phyloP scores from a whole-genome alignment of 1,140 invertebrate genomes.

The Dermatophagoides farinae region DNA sequence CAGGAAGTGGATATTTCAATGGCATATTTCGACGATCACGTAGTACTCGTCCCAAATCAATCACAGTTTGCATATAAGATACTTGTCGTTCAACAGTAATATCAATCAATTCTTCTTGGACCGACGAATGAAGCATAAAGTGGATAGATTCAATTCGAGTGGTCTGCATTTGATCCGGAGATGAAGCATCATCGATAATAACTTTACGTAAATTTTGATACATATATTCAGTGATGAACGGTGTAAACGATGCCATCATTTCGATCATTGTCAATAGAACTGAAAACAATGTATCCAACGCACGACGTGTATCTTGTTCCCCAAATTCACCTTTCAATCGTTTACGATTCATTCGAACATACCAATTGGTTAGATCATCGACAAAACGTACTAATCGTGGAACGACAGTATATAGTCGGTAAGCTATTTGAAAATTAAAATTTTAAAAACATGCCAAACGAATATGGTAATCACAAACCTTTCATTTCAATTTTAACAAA shows the following conservation, averaged over 20 bases:
- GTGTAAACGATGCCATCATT: conserved; percentile 91
- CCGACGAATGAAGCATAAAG: conserved; percentile 59
- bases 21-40: conserved; percentile 81
- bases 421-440: conserved; percentile 33
- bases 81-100: conserved; percentile 71
- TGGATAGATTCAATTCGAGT: conserved; percentile 47
- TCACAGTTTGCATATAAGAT: conserved; percentile 74
- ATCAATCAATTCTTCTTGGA: conserved; percentile 50
- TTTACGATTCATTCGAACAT: conserved; percentile 85
- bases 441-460: neutral
- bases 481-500: conserved; percentile 83
- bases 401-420: conserved; percentile 83
- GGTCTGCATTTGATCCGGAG: neutral
- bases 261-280: conserved; percentile 72
- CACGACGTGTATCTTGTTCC: conserved; percentile 50
- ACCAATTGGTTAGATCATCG: conserved; percentile 95
- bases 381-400: conserved; percentile 84
- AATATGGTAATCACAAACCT: conserved; percentile 20
- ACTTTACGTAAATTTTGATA: conserved; percentile 56
- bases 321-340: conserved; percentile 65
- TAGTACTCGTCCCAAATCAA: conserved; percentile 77
- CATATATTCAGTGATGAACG: conserved; percentile 88
- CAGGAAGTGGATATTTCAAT: conserved; percentile 85
- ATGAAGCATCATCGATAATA: conserved; percentile 18
- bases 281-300: conserved; percentile 65